Evolutionary conservation across 1,140 invertebrate species (phyloP).

Genomic region (Dolichoris vasculosae): DNA sequence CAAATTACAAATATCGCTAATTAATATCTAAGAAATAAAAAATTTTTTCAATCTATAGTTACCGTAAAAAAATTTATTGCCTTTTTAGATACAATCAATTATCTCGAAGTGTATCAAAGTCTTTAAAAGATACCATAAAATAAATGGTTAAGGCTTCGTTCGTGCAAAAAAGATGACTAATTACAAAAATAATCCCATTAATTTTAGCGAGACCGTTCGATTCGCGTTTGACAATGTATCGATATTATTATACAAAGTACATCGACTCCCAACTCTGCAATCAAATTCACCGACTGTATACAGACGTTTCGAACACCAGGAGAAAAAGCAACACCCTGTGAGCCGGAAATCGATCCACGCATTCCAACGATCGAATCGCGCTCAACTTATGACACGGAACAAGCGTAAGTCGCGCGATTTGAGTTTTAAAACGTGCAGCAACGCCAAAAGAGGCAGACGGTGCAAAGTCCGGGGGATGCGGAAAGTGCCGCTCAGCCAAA

Average conservation of each 20-base stretch:
- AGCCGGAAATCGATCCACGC: not conserved
- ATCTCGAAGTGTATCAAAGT: not conserved
- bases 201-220: too few species aligned
- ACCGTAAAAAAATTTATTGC: not conserved
- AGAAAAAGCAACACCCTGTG: too few species aligned
- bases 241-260: too few species aligned
- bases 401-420: not conserved
- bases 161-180: not conserved
- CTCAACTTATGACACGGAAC: not conserved
- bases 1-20: not conserved
- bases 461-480: not conserved
- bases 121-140: not conserved
- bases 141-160: not conserved
- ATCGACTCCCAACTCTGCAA: too few species aligned
- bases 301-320: too few species aligned
- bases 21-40: not conserved
- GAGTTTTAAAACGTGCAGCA: not conserved
- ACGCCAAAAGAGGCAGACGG: not conserved
- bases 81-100: not conserved
- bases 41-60: not conserved
- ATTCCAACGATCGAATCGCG: not conserved
- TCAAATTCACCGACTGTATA: too few species aligned
- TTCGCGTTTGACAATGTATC: too few species aligned
- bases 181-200: not conserved
- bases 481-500: constrained; percentile 3